Percentiles rank a stretch among this genome's conserved stretches.
Evolutionary conservation across 2,797 vertebrate genomes (phyloP).

Genomic region (Halcyon chelicuti): DNA sequence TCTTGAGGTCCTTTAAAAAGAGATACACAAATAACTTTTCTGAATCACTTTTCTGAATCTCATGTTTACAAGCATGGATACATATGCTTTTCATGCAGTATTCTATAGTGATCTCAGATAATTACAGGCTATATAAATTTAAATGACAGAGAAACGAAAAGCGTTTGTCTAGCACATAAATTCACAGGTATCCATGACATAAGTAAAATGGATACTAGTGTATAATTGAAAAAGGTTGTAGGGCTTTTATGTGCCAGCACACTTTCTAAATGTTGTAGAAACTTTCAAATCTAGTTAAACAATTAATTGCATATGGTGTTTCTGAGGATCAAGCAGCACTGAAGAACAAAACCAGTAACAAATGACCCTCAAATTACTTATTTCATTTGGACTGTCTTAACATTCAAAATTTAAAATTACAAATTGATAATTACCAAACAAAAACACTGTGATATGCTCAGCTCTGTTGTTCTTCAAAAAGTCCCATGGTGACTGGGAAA

Average conservation of each 20-base stretch:
- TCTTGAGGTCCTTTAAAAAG: conserved; percentile 86
- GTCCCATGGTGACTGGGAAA: conserved; percentile 88
- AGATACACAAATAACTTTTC: not conserved
- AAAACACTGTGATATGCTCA: conserved; percentile 83
- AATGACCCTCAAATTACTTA: not conserved
- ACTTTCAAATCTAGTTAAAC: not conserved
- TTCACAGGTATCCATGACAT: not conserved
- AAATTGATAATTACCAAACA: conserved; percentile 73
- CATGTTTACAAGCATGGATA: not conserved
- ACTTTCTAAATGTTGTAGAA: not conserved
- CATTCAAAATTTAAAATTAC: not conserved
- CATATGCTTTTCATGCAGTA: not conserved
- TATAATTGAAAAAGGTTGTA: not conserved
- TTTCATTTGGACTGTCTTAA: not conserved
- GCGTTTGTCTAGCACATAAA: not conserved
- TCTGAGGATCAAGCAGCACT: not conserved
- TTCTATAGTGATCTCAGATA: not conserved
- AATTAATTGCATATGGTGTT: not conserved
- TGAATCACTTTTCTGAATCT: no score
- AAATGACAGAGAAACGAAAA: not conserved
- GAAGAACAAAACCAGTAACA: not conserved
- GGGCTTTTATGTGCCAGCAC: not conserved
- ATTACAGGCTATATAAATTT: not conserved
- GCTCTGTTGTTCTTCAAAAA: conserved; percentile 87
- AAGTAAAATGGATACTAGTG: not conserved